Percentiles rank a stretch among this genome's conserved stretches.
These are phyloP conservation scores for Tetramorium simillimum DNA, from an alignment of 1,140 invertebrate species.

Conservation along the genomic window DNA sequence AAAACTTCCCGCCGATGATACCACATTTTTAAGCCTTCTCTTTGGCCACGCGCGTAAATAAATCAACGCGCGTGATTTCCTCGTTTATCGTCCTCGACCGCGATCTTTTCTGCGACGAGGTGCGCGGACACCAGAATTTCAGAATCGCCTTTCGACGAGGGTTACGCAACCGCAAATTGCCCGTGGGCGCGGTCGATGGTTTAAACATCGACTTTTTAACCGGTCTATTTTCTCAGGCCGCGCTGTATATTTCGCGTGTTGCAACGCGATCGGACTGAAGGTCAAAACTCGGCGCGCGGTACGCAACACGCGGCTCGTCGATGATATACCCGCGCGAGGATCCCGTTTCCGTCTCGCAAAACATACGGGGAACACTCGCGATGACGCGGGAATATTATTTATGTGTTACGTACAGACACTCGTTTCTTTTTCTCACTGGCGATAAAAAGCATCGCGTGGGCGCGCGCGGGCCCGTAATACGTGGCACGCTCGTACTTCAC, in stretches of 20 bases:
- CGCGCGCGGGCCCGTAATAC: background rate
- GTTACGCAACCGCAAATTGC: constrained; percentile 23
- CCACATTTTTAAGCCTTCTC: background rate
- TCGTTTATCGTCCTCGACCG: background rate
- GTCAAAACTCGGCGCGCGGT: background rate
- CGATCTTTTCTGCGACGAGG: background rate
- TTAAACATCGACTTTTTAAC: constrained; percentile 4
- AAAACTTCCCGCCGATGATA: too few species aligned
- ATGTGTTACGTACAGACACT: background rate
- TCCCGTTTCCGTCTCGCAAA: constrained; percentile 3
- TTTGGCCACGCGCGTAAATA: background rate
- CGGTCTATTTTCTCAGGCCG: constrained; percentile 4
- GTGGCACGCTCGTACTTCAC: background rate
- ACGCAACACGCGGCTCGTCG: background rate
- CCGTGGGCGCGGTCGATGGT: background rate
- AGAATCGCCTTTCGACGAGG: background rate
- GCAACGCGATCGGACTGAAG: constrained; percentile 24
- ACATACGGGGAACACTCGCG: background rate
- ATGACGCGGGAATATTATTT: constrained; percentile 12
- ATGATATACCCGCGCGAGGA: background rate
- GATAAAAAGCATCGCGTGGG: constrained; percentile 37
- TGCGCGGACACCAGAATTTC: background rate
- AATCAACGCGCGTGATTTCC: background rate
- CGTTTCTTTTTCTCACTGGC: background rate
- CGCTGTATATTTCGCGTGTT: background rate